Percentiles rank a stretch among this genome's conserved stretches.
These are phyloP conservation scores for Romanogobio albipinnatus DNA, from an alignment of 2,113 vertebrate genomes.

Conservation along the genomic window DNA sequence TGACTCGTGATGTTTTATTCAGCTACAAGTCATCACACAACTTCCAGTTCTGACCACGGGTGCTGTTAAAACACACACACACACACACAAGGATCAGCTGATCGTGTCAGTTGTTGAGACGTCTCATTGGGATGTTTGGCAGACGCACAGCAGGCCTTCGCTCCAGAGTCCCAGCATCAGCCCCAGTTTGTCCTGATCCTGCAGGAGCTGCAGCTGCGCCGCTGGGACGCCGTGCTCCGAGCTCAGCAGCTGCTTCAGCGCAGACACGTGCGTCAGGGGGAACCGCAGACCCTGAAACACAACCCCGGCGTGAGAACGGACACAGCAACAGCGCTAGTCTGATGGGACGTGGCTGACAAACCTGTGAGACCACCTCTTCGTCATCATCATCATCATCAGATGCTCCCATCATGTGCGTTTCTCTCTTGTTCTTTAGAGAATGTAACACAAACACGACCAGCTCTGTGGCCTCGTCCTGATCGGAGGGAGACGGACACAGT, in stretches of 20 bases:
- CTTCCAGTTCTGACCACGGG: background rate
- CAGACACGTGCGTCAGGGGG: constrained; percentile 79
- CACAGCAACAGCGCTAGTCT: background rate
- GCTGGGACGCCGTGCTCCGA: constrained; percentile 72
- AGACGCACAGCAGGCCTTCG: constrained; percentile 82
- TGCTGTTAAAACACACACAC: too few species aligned
- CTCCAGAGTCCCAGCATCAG: constrained; percentile 87
- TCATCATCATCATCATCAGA: constrained; percentile 59
- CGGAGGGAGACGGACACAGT: constrained; percentile 23
- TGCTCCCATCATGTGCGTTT: constrained; percentile 89
- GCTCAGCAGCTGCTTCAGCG: constrained; percentile 82
- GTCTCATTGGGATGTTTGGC: background rate
- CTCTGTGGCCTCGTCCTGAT: constrained; percentile 75
- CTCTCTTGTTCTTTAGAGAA: constrained; percentile 84
- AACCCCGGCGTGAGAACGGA: background rate
- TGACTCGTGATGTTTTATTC: background rate
- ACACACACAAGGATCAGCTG: too few species aligned
- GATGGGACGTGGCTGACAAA: background rate
- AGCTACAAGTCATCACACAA: background rate
- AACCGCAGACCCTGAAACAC: constrained; percentile 76
- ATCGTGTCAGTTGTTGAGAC: too few species aligned
- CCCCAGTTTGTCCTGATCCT: constrained; percentile 79
- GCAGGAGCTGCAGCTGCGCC: constrained; percentile 75
- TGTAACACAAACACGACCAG: constrained; percentile 85
- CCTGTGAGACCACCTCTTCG: constrained; percentile 50